Percentiles rank a stretch among this genome's conserved stretches.
Evolutionary conservation across 2,888 invertebrate species (phyloP).

Genomic region (Mesodorylaimus sp.): DNA sequence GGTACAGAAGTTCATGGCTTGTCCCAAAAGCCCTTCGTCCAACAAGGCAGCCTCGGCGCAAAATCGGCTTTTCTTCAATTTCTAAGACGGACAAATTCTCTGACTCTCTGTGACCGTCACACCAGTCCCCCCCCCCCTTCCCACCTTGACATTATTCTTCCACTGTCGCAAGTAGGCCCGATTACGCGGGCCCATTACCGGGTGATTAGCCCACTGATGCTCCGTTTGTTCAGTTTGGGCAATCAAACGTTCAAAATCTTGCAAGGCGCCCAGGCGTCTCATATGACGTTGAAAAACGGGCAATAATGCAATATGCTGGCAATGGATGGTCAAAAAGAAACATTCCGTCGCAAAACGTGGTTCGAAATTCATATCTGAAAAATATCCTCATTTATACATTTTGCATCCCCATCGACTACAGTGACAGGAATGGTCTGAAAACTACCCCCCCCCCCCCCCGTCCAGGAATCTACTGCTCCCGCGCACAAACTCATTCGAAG

Average conservation of each 20-base stretch:
- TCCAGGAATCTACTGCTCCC: no score
- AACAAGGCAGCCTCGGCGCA: slow-evolving; percentile 75
- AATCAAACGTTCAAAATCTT: slow-evolving; percentile 11
- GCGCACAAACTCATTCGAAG: no score
- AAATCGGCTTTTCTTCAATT: slow-evolving; percentile 54
- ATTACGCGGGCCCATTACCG: slow-evolving; percentile 5
- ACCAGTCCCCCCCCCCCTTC: neutral
- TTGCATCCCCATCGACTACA: no score
- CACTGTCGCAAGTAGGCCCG: neutral
- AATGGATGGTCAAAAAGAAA: slow-evolving; percentile 84
- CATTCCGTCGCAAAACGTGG: slow-evolving; percentile 87
- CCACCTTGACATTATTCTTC: neutral
- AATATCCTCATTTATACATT: no score
- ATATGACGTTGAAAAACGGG: slow-evolving; percentile 71
- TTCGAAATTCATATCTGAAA: slow-evolving; percentile 35
- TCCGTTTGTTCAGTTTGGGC: slow-evolving; percentile 2
- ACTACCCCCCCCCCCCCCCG: no score
- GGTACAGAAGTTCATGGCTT: slow-evolving; percentile 68
- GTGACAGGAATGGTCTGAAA: no score
- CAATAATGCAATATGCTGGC: slow-evolving; percentile 73
- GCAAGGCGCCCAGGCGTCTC: slow-evolving; percentile 46
- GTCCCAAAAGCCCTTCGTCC: slow-evolving; percentile 59
- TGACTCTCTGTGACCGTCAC: neutral
- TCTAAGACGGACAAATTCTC: slow-evolving; percentile 18
- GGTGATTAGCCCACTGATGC: neutral